Conservation (phyloP, 2,797 vertebrate genomes). For the Cuculus canorus region DNA sequence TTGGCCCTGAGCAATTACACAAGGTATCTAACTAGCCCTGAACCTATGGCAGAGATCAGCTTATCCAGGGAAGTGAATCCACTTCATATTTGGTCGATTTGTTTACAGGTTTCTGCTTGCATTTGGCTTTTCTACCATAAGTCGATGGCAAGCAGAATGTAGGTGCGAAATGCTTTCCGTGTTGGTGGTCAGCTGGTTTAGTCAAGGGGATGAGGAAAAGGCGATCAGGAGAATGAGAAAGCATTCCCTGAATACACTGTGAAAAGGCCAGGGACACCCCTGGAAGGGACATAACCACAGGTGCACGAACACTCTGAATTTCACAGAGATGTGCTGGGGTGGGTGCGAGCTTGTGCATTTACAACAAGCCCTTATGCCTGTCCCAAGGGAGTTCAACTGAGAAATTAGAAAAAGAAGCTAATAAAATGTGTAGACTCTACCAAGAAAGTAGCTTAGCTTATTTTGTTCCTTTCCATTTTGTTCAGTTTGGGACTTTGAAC, state of each 20-base stretch:
- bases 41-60: neutral
- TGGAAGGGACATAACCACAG: neutral
- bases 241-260: neutral
- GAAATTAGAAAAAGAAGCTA: neutral
- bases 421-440: neutral
- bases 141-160: neutral
- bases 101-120: neutral
- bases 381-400: neutral
- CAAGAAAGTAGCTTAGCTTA: neutral
- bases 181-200: neutral
- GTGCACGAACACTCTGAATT: neutral
- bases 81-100: neutral
- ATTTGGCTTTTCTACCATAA: neutral
- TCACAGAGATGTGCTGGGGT: neutral
- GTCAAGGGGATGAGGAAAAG: neutral
- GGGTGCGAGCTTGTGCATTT: neutral
- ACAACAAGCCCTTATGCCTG: neutral
- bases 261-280: neutral
- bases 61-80: neutral
- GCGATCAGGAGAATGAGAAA: neutral
- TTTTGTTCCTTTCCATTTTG: neutral
- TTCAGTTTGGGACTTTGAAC: neutral
- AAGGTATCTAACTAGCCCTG: neutral
- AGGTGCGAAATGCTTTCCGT: neutral
- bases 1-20: neutral